A percentile compares a stretch with the other conserved stretches of the same genome.
These are phyloP conservation scores for Phocoena phocoena DNA, from an alignment of 2,113 vertebrate genomes.

Conservation along the genomic window DNA sequence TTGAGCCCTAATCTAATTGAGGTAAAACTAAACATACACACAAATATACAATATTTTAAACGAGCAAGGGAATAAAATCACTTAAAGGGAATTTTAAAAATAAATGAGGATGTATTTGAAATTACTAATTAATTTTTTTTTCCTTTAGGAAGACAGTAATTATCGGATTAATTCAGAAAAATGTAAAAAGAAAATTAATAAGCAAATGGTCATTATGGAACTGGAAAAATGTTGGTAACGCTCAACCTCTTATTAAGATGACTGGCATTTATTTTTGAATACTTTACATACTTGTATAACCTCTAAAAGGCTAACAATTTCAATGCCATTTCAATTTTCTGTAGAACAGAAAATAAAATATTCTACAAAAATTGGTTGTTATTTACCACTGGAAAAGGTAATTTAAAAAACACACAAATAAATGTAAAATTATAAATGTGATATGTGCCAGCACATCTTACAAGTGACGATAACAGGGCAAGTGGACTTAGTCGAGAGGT, in stretches of 20 bases:
- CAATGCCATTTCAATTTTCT: background rate
- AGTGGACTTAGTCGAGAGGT: background rate
- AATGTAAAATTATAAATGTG: background rate
- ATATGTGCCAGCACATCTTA: background rate
- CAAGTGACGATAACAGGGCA: background rate
- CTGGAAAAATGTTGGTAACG: background rate
- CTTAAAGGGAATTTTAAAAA: background rate
- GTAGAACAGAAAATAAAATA: background rate
- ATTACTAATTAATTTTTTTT: background rate
- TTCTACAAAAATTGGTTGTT: background rate
- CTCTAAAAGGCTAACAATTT: background rate
- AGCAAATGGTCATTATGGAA: background rate
- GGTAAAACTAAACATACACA: background rate
- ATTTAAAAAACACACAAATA: background rate
- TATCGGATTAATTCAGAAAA: background rate
- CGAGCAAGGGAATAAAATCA: background rate
- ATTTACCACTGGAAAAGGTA: background rate
- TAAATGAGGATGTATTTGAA: background rate
- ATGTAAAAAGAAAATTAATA: background rate
- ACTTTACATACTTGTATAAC: background rate
- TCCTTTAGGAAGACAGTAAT: background rate
- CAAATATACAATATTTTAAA: constrained; percentile 1
- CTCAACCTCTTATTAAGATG: background rate
- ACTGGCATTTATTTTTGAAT: background rate
- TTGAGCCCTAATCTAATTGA: background rate